A percentile compares a stretch with the other conserved stretches of the same genome.
Conservation (phyloP, 2,888 invertebrate genomes). For the Linyphia triangularis region DNA sequence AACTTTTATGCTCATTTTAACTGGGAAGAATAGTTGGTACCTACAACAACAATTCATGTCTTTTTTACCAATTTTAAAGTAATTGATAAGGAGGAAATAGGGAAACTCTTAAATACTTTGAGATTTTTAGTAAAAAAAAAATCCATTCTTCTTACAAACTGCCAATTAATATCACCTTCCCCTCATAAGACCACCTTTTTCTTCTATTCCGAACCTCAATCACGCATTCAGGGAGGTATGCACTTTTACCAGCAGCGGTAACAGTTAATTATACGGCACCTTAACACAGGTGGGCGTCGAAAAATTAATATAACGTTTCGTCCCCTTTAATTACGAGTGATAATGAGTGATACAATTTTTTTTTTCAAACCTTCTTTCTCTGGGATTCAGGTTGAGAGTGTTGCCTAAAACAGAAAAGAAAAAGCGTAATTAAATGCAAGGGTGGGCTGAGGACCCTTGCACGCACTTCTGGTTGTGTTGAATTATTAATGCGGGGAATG, state of each 20-base stretch:
- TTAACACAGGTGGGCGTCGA: conserved; percentile 37
- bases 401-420: neutral
- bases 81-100: no score
- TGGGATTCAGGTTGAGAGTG: neutral
- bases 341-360: conserved; percentile 60
- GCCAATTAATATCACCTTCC: neutral
- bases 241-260: conserved; percentile 19
- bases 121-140: no score
- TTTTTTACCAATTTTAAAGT: no score
- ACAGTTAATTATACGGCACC: conserved; percentile 52
- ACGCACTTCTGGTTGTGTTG: conserved; percentile 13
- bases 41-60: no score
- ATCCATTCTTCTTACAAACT: conserved; percentile 3
- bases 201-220: neutral
- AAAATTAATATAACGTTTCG: conserved; percentile 60
- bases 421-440: conserved; percentile 42
- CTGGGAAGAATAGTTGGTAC: no score
- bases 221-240: conserved; percentile 17
- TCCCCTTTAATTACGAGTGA: conserved; percentile 63
- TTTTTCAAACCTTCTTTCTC: neutral
- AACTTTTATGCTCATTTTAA: no score
- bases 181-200: neutral
- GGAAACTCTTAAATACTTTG: no score
- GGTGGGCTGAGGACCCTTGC: neutral
- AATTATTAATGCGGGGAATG: conserved; percentile 49